Conservation (phyloP, 2,888 invertebrate species). For the Cheilosia urbana region DNA sequence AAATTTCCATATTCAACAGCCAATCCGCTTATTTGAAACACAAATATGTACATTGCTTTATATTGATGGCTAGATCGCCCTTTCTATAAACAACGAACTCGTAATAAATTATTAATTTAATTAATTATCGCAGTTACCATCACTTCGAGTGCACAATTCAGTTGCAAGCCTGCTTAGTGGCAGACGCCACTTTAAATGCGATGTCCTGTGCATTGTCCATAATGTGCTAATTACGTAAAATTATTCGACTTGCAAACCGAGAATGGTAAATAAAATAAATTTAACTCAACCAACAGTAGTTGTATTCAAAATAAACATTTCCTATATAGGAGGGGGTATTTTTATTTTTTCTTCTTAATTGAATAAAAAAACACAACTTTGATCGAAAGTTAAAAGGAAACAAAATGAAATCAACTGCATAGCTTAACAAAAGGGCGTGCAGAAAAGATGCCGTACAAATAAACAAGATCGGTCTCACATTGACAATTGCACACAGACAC, state of each 20-base stretch:
- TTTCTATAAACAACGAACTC: background rate
- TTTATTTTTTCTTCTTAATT: conserved; percentile 12
- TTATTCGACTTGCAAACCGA: conserved; percentile 34
- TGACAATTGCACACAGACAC: conserved; percentile 9
- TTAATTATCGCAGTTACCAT: conserved; percentile 35
- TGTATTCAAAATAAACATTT: background rate
- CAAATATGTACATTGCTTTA: background rate
- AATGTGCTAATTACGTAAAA: conserved; percentile 53
- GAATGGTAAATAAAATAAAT: conserved; percentile 40
- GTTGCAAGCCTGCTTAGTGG: conserved; percentile 1
- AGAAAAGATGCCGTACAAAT: conserved; percentile 11
- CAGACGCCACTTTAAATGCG: conserved; percentile 56
- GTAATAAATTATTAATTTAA: conserved; percentile 56
- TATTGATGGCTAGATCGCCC: background rate
- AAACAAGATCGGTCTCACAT: conserved; percentile 11
- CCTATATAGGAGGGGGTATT: conserved; percentile 14
- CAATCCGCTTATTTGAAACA: background rate
- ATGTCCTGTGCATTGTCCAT: conserved; percentile 44
- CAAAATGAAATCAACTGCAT: conserved; percentile 30
- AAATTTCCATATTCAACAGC: background rate
- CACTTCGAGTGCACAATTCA: conserved; percentile 41
- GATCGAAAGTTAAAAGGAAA: conserved; percentile 39
- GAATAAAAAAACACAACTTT: conserved; percentile 3
- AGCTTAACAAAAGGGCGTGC: conserved; percentile 8
- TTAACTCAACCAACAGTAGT: conserved; percentile 22